These are phyloP conservation scores for Hippocampus kuda DNA, from an alignment of 2,797 vertebrate genomes.

Conservation along the genomic window DNA sequence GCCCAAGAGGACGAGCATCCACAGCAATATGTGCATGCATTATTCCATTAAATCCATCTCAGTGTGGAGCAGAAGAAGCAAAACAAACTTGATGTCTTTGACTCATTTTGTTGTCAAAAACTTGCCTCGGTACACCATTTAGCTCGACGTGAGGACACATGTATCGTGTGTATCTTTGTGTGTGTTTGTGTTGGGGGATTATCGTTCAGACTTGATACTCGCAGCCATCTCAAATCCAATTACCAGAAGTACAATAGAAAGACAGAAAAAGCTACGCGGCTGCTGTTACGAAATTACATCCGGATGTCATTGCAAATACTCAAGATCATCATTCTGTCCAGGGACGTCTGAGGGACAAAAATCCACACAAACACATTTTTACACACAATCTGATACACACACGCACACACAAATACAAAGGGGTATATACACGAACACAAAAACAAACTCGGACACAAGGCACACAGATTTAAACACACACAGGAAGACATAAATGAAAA, in stretches of 20 bases:
- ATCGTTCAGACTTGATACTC: neutral
- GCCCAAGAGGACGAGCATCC: no score
- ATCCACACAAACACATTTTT: neutral
- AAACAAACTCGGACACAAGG: neutral
- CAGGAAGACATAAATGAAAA: no score
- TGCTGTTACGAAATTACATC: neutral
- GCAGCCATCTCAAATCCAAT: neutral
- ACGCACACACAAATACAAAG: neutral
- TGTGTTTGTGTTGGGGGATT: neutral
- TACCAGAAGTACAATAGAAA: neutral
- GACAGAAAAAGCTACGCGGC: neutral
- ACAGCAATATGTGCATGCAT: no score
- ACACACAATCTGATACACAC: no score
- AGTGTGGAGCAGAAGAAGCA: no score
- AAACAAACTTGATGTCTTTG: no score
- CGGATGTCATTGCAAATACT: neutral
- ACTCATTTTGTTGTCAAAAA: no score
- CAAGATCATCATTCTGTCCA: neutral
- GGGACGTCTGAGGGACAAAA: neutral
- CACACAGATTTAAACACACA: neutral
- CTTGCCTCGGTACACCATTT: no score
- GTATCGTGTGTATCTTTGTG: neutral
- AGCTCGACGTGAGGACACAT: neutral
- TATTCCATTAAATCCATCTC: no score
- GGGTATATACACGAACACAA: no score